Conservation (phyloP, 2,888 invertebrate species). For the Palloptera scutellata region DNA sequence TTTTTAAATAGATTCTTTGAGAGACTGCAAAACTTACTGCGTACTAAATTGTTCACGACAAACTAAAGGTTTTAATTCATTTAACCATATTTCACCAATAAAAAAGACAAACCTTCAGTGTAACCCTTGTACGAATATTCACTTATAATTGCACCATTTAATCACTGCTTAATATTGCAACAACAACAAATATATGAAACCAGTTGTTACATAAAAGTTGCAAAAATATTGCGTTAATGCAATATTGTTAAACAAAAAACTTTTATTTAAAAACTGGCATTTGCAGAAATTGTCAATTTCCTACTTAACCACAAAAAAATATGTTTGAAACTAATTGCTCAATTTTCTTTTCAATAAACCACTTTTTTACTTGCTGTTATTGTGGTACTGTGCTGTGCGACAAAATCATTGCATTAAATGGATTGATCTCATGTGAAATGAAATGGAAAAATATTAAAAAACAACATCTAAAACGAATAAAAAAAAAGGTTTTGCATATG, state of each 20-base stretch:
- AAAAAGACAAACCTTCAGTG: constrained; percentile 8
- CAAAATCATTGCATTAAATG: background rate
- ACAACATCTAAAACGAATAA: constrained; percentile 15
- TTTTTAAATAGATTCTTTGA: too few relatives aligned
- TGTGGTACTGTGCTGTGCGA: background rate
- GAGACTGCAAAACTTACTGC: too few relatives aligned
- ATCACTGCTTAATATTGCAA: background rate
- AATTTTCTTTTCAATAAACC: constrained; percentile 25
- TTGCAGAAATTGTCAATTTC: constrained; percentile 51
- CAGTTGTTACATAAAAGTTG: background rate
- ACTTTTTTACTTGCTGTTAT: background rate
- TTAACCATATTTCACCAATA: too few relatives aligned
- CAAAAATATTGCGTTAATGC: constrained; percentile 15
- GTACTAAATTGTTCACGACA: too few relatives aligned
- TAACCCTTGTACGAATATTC: background rate
- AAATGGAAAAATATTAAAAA: constrained; percentile 25
- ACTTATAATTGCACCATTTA: background rate
- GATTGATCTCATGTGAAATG: too few relatives aligned
- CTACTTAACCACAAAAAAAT: constrained; percentile 27
- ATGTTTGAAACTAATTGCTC: constrained; percentile 31
- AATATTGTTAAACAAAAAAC: constrained; percentile 1
- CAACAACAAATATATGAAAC: background rate
- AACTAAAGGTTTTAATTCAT: too few relatives aligned
- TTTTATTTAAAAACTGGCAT: constrained; percentile 9
- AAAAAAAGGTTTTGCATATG: constrained; percentile 87